Base-by-base conservation (phyloP, 1,140 invertebrate species). In the Vanessa tameamea region DNA sequence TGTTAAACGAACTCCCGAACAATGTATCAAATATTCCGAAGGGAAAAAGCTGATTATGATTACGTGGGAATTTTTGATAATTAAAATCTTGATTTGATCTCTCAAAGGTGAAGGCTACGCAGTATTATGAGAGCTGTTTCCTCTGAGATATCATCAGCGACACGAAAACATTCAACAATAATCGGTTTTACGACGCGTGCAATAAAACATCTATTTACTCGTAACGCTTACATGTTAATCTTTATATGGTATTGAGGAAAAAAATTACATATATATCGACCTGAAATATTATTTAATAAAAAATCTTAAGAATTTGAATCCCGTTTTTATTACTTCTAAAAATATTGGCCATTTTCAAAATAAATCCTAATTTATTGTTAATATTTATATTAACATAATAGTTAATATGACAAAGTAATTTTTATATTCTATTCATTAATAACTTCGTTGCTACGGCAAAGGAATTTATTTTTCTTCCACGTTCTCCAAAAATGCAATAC, bases 31-130 rank as follows among this genome's bases (percentile, higher is more conserved):
- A 57, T 51, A 69, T 69, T 69, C 37, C 3, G 50, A 16, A 55
- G 66, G 55, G 66, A 69, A 69, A 69, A 15, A 37, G 57, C 31
- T 0, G 15, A 37, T 31, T 69, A 47, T 57, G 7, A 37, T 16
- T 61, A 69, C 15, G 47, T 48, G 67, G 16, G 68, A 69, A 69
- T 63, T 61, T 6, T 9, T 15, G 15, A 47, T 72, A 57, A 64
- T 72, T 65, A 72, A 65, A 53, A 65, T 55, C 15, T 47, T 43
- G 47, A 71, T 71, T 47, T 43, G 47, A 64, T 71, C 23, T 57
- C n/a, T 47, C 61, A 43, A 57, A 65, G 63, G 61, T 72, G 70
- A 72, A 72, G 70, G 70, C 70, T 72, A 65, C 63, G 51, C 16
- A 15, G 48, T 53, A 31, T 67, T 72, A 65, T 53, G 64, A 57